Evolutionary conservation across 2,113 vertebrate genomes (phyloP).

Genomic region (Myocastor coypus): DNA sequence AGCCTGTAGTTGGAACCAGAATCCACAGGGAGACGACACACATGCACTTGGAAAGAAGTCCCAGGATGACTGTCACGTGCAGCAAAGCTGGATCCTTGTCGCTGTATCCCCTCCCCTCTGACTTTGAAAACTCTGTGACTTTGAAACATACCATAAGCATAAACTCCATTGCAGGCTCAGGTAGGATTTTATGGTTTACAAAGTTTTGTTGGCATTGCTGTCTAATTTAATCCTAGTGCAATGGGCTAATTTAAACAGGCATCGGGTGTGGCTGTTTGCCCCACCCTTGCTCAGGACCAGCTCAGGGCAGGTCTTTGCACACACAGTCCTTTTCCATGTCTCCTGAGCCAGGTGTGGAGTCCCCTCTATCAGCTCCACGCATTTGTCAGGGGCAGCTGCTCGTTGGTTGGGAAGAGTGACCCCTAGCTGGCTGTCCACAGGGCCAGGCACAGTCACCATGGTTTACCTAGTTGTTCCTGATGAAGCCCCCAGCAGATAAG

Average conservation of each 20-base stretch:
- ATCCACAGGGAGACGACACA: not conserved
- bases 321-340: too few relatives aligned
- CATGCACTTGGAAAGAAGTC: not conserved
- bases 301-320: not conserved
- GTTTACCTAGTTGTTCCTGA: not conserved
- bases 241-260: not conserved
- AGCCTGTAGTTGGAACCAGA: not conserved
- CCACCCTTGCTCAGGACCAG: not conserved
- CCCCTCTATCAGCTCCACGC: not conserved
- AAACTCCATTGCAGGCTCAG: not conserved
- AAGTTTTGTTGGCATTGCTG: not conserved
- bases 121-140: slow-evolving; percentile 47
- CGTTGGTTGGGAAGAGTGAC: not conserved
- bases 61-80: not conserved
- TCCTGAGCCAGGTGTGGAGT: not conserved
- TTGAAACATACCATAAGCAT: not conserved
- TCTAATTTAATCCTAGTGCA: not conserved
- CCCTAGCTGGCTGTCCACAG: not conserved
- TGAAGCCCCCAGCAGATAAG: not conserved
- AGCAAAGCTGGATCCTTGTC: not conserved
- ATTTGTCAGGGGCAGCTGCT: not conserved
- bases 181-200: not conserved
- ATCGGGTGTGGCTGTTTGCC: not conserved
- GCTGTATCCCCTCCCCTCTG: not conserved
- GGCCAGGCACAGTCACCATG: too few relatives aligned